Percentiles rank a stretch among this genome's conserved stretches.
These are phyloP conservation scores for Flexamia atlantica DNA, from an alignment of 2,888 invertebrate genomes.

Conservation along the genomic window DNA sequence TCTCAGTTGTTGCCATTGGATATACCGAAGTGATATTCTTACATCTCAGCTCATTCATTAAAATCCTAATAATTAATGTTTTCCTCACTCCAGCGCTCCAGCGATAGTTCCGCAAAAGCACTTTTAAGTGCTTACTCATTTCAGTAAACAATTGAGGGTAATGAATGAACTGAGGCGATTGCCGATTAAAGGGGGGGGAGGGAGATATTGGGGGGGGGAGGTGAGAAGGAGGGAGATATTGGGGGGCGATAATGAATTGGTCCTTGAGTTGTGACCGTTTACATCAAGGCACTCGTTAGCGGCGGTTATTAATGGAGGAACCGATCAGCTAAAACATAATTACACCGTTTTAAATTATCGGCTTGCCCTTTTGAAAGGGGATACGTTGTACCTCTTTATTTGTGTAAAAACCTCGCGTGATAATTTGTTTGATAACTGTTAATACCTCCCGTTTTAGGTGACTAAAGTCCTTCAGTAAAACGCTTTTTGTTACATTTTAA, in stretches of 20 bases:
- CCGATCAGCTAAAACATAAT: neutral
- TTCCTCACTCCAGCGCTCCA: neutral
- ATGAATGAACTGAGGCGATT: constrained; percentile 1
- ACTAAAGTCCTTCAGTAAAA: too few relatives aligned
- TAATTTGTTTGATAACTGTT: too few relatives aligned
- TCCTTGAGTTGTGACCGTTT: neutral
- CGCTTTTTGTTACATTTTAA: too few relatives aligned
- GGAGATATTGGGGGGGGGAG: neutral
- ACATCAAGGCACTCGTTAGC: neutral
- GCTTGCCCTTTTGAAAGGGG: too few relatives aligned
- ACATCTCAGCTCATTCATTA: neutral
- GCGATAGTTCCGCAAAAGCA: neutral
- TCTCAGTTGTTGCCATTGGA: too few relatives aligned
- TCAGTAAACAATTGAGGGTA: constrained; percentile 8
- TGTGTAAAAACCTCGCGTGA: too few relatives aligned
- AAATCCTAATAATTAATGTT: neutral
- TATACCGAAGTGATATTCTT: too few relatives aligned
- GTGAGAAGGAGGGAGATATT: neutral
- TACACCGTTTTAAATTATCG: neutral
- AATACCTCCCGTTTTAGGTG: too few relatives aligned
- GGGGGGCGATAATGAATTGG: constrained; percentile 38
- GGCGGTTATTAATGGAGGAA: neutral
- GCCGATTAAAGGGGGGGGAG: neutral
- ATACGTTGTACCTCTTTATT: too few relatives aligned
- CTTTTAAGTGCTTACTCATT: constrained; percentile 17